Conservation (phyloP, 1,140 invertebrate genomes). For the Heliothis subflexa region DNA sequence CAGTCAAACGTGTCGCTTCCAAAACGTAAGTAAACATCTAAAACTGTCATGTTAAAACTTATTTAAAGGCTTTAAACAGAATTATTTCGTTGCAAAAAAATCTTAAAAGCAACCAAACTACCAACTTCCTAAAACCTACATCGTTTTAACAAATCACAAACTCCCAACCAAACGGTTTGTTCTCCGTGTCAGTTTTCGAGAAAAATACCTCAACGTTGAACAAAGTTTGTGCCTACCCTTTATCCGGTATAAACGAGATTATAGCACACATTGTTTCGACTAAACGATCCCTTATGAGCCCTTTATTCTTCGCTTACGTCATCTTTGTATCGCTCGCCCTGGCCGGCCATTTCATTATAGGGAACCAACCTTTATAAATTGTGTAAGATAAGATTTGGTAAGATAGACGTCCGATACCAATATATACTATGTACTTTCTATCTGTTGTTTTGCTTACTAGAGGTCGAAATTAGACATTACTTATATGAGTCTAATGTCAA, state of each 20-base stretch:
- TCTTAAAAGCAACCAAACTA: background rate
- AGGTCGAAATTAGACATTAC: too few relatives aligned
- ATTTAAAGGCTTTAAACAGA: too few relatives aligned
- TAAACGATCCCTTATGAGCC: constrained; percentile 37
- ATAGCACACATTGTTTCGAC: constrained; percentile 40
- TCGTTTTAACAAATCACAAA: background rate
- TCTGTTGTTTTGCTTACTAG: background rate
- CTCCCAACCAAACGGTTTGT: too few relatives aligned
- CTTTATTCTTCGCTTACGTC: constrained; percentile 44
- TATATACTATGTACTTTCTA: background rate
- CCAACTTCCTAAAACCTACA: background rate
- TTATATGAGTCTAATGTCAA: too few relatives aligned
- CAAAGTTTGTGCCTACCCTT: constrained; percentile 7
- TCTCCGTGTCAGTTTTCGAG: constrained; percentile 13
- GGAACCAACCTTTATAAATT: background rate
- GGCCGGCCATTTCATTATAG: constrained; percentile 31
- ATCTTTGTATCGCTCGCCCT: background rate
- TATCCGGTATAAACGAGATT: constrained; percentile 32
- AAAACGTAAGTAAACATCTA: too few relatives aligned
- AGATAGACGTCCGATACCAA: background rate
- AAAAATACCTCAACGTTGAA: constrained; percentile 29
- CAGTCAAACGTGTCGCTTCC: too few relatives aligned
- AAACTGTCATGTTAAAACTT: too few relatives aligned
- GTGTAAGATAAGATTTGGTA: background rate
- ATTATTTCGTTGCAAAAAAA: too few relatives aligned